A percentile compares a stretch with the other conserved stretches of the same genome.
Conservation (phyloP, 2,888 invertebrate genomes). For the Dryocosmus kuriphilus region DNA sequence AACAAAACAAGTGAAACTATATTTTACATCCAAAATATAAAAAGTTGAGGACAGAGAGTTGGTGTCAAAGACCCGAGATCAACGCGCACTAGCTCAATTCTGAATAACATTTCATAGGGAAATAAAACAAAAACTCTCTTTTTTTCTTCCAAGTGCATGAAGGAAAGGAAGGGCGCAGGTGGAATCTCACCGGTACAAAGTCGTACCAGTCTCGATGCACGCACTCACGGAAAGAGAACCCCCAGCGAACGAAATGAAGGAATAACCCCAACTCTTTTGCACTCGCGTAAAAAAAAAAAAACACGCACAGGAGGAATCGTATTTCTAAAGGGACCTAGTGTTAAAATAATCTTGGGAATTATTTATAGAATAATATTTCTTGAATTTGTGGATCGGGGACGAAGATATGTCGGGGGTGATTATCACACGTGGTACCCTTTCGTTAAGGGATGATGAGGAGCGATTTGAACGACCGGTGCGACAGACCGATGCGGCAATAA, state of each 20-base stretch:
- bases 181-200: conserved; percentile 34
- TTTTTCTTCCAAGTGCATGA: neutral
- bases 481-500: conserved; percentile 53
- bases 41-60: too few relatives aligned
- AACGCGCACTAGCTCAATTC: neutral
- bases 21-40: too few relatives aligned
- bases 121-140: too few relatives aligned
- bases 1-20: neutral
- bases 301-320: neutral
- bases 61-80: too few relatives aligned
- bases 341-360: neutral
- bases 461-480: conserved; percentile 39
- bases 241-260: conserved; percentile 7
- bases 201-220: conserved; percentile 37
- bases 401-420: neutral
- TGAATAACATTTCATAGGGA: neutral
- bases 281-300: conserved; percentile 10
- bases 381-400: neutral
- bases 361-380: neutral
- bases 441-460: neutral
- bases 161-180: conserved; percentile 18
- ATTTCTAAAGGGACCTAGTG: neutral
- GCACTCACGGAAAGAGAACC: conserved; percentile 25
- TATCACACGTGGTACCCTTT: neutral
- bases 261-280: conserved; percentile 1